Evolutionary conservation across 2,113 vertebrate genomes (phyloP).

Genomic region (Myodes glareolus): DNA sequence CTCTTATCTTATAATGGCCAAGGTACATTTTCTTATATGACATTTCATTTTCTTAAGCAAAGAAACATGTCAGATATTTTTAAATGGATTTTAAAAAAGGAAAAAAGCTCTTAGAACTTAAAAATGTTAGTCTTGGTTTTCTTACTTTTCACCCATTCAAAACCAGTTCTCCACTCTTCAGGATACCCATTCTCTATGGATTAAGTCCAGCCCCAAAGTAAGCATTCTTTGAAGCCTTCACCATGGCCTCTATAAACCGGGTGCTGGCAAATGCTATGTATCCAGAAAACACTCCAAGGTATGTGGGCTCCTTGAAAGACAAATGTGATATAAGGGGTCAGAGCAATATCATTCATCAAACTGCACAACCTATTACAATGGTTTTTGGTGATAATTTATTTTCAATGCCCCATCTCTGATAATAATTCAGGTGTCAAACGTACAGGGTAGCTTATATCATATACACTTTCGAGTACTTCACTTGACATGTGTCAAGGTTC

Average conservation of each 20-base stretch:
- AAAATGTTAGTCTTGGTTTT: not conserved
- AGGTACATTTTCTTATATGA: not conserved
- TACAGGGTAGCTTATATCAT: not conserved
- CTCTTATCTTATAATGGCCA: not conserved
- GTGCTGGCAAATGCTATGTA: not conserved
- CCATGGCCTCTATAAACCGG: not conserved
- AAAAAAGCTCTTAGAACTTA: not conserved
- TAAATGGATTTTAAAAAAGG: not conserved
- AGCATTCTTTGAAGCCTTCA: not conserved
- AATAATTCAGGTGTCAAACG: slow-evolving; percentile 26
- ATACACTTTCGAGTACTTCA: not conserved
- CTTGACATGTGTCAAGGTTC: not conserved
- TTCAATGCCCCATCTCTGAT: not conserved
- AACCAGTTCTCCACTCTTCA: not conserved
- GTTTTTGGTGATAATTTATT: slow-evolving; percentile 50
- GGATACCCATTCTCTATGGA: not conserved
- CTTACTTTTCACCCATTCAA: not conserved
- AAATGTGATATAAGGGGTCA: slow-evolving; percentile 26
- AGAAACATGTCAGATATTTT: slow-evolving; percentile 7
- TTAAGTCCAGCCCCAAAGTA: not conserved
- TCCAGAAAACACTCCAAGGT: not conserved
- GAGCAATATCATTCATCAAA: slow-evolving; percentile 14
- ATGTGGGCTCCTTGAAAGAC: not conserved
- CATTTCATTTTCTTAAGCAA: not conserved
- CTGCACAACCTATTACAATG: not conserved